Conservation (phyloP, 2,888 invertebrate genomes). For the Heteropelma amictum region DNA sequence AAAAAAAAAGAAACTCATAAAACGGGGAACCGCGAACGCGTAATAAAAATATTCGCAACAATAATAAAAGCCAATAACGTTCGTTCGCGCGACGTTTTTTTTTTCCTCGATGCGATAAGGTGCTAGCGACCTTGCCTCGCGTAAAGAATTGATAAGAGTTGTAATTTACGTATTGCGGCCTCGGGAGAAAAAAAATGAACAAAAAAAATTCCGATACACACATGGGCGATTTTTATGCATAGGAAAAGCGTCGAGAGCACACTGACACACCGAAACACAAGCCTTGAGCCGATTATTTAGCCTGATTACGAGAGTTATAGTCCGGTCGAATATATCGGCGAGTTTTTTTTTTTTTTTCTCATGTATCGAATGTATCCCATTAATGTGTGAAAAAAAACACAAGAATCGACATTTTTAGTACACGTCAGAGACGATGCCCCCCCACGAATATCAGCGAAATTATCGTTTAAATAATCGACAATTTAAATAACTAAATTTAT, state of each 20-base stretch:
- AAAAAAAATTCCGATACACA: no score
- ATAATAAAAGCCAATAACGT: conserved; percentile 23
- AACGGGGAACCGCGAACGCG: no score
- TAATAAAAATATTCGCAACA: background rate
- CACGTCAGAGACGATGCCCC: no score
- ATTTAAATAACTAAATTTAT: no score
- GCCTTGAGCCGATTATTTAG: conserved; percentile 47
- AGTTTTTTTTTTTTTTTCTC: conserved; percentile 3
- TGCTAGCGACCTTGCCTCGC: conserved; percentile 66
- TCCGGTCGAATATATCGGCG: conserved; percentile 40
- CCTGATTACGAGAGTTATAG: conserved; percentile 46
- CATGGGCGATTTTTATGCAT: no score
- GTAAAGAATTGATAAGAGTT: conserved; percentile 70
- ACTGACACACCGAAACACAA: conserved; percentile 2
- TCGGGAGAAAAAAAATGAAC: conserved; percentile 51
- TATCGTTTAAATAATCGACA: no score
- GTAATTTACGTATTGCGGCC: conserved; percentile 69
- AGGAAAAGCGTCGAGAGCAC: background rate
- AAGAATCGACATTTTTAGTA: no score
- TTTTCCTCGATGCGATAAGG: conserved; percentile 34
- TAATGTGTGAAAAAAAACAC: no score
- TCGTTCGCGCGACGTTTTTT: conserved; percentile 20
- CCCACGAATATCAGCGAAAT: no score
- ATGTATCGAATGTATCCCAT: background rate
- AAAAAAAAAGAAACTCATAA: no score